Evolutionary conservation across 2,888 invertebrate genomes (phyloP).

Genomic region (Hypomecis punctinalis): DNA sequence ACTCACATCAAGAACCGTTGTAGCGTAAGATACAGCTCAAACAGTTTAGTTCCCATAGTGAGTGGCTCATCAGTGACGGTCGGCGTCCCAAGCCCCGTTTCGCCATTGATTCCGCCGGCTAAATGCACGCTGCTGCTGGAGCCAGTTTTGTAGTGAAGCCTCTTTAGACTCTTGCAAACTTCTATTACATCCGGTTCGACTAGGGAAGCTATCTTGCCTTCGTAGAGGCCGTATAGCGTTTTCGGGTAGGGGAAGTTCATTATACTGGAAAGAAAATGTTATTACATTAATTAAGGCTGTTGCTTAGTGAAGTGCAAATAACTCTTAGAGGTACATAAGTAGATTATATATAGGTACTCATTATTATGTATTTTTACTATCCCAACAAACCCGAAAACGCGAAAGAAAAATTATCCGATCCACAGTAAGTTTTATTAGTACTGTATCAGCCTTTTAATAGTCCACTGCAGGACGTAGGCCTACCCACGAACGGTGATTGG

Average conservation of each 20-base stretch:
- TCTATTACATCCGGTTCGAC: conserved; percentile 89
- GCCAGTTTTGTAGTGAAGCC: conserved; percentile 81
- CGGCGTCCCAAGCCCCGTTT: conserved; percentile 75
- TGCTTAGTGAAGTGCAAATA: too few species aligned
- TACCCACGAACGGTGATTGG: too few species aligned
- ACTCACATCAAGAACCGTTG: conserved; percentile 93
- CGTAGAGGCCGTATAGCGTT: conserved; percentile 89
- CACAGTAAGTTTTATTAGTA: too few species aligned
- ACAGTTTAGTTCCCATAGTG: conserved; percentile 93
- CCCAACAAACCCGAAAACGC: too few species aligned
- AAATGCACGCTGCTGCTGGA: conserved; percentile 71
- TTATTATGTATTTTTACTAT: too few species aligned
- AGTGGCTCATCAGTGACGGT: conserved; percentile 86
- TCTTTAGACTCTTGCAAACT: conserved; percentile 90
- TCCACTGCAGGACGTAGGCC: too few species aligned
- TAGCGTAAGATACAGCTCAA: conserved; percentile 95
- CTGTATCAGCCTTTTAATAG: too few species aligned
- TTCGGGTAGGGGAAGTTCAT: conserved; percentile 90
- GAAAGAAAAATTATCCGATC: too few species aligned
- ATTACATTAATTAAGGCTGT: too few species aligned
- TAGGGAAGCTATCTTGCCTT: conserved; percentile 88
- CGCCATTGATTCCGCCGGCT: conserved; percentile 83
- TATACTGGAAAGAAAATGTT: conserved; percentile 79
- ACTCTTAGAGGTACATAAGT: too few species aligned
- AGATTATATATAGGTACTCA: too few species aligned